Evolutionary conservation across 2,113 vertebrate genomes (phyloP).

Genomic region (Patagioenas fasciata): DNA sequence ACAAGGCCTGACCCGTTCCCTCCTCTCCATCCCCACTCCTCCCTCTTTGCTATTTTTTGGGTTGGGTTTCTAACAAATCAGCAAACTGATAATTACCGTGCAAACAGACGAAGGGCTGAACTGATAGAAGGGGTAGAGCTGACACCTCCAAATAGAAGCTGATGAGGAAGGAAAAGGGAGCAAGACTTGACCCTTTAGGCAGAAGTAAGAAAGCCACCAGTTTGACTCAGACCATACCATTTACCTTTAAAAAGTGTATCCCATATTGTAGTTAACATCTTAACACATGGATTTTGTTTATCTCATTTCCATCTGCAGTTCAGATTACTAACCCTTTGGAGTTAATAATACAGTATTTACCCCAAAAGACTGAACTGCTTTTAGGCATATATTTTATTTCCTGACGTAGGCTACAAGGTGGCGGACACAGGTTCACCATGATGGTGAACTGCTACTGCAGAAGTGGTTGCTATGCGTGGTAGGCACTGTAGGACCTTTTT

Average conservation of each 20-base stretch:
- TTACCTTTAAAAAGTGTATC: not conserved
- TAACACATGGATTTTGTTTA: not conserved
- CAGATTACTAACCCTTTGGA: not conserved
- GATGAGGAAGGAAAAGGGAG: not conserved
- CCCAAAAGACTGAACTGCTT: not conserved
- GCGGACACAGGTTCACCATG: not conserved
- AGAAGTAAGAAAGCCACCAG: not conserved
- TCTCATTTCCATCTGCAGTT: not conserved
- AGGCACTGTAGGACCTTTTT: not conserved
- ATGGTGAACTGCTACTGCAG: not conserved
- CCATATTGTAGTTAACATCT: not conserved
- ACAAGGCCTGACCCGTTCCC: not conserved
- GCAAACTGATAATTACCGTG: not conserved
- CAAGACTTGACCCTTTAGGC: fast-evolving
- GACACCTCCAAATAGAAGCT: not conserved
- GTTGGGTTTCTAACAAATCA: not conserved
- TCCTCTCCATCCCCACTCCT: not conserved
- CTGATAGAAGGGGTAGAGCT: not conserved
- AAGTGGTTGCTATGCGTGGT: fast-evolving
- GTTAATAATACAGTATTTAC: not conserved
- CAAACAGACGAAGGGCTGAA: not conserved
- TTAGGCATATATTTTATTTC: not conserved
- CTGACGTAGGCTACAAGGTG: not conserved
- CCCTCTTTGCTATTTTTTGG: not conserved
- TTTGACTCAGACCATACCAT: not conserved